Conservation (phyloP, 2,888 invertebrate genomes). For the Eupithecia pulchellata region DNA sequence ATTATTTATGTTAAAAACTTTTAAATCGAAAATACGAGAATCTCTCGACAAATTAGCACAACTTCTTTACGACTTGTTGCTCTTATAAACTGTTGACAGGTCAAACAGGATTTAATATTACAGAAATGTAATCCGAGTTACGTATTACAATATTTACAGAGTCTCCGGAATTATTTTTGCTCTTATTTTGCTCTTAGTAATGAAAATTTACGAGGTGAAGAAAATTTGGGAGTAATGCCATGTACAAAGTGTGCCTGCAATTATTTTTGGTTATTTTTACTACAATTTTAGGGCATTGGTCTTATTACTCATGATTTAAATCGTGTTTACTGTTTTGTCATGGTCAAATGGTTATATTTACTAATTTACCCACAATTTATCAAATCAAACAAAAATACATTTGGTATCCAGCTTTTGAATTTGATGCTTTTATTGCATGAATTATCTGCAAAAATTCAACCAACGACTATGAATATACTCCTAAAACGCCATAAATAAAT, state of each 20-base stretch:
- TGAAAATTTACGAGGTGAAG: conserved; percentile 64
- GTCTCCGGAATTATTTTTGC: conserved; percentile 30
- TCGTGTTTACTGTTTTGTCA: not conserved
- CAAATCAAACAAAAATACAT: not conserved
- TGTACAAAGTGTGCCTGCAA: conserved; percentile 36
- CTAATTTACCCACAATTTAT: not conserved
- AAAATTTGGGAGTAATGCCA: conserved; percentile 61
- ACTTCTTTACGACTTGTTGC: conserved; percentile 40
- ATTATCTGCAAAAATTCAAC: not conserved
- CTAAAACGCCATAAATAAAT: conserved; percentile 23
- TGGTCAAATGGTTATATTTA: not conserved
- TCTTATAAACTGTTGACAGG: conserved; percentile 39
- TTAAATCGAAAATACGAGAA: conserved; percentile 33
- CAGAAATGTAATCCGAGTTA: conserved; percentile 61
- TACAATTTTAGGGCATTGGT: conserved; percentile 11
- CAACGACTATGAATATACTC: not conserved
- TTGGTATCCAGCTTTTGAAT: not conserved
- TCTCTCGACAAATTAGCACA: conserved; percentile 42
- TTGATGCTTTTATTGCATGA: not conserved
- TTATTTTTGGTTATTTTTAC: conserved; percentile 15
- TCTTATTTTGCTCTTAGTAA: conserved; percentile 57
- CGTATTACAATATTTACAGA: conserved; percentile 60
- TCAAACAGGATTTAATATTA: conserved; percentile 44
- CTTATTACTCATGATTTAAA: not conserved
- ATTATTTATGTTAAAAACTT: conserved; percentile 3